These are phyloP conservation scores for Metellina segmentata DNA, from an alignment of 2,888 invertebrate species.

Conservation along the genomic window DNA sequence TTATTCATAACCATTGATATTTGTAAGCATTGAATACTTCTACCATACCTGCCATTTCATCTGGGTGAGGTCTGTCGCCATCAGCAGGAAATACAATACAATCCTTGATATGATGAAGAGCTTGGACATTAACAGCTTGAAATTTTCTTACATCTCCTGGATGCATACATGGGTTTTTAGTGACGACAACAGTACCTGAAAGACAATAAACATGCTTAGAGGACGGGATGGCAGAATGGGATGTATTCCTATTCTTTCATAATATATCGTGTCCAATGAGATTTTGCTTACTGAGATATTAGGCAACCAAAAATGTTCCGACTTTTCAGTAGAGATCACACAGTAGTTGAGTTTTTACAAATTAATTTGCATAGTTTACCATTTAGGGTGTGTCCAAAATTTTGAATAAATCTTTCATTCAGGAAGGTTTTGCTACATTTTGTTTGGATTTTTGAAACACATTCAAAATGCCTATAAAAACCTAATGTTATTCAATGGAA, in stretches of 20 bases:
- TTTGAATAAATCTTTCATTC: too few relatives aligned
- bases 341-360: too few relatives aligned
- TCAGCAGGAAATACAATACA: conserved; percentile 81
- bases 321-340: too few relatives aligned
- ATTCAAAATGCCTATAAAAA: too few relatives aligned
- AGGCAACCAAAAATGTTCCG: too few relatives aligned
- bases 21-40: too few relatives aligned
- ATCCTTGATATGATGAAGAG: conserved; percentile 80
- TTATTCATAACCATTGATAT: too few relatives aligned
- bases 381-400: too few relatives aligned
- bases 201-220: not conserved
- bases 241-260: not conserved
- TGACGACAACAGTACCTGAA: conserved; percentile 80
- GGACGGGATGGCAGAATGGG: not conserved
- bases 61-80: conserved; percentile 81
- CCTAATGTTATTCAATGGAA: too few relatives aligned
- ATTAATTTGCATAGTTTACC: too few relatives aligned
- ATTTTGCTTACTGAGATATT: not conserved
- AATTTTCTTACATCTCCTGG: conserved; percentile 81
- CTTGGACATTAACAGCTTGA: conserved; percentile 78
- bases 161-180: conserved; percentile 82
- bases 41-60: conserved; percentile 81
- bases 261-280: not conserved
- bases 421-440: too few relatives aligned
- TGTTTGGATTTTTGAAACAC: too few relatives aligned